Evolutionary conservation across 2,113 vertebrate species (phyloP), one percentile per base, ranked within the genome.

Genomic region (Trogon melanurus): DNA sequence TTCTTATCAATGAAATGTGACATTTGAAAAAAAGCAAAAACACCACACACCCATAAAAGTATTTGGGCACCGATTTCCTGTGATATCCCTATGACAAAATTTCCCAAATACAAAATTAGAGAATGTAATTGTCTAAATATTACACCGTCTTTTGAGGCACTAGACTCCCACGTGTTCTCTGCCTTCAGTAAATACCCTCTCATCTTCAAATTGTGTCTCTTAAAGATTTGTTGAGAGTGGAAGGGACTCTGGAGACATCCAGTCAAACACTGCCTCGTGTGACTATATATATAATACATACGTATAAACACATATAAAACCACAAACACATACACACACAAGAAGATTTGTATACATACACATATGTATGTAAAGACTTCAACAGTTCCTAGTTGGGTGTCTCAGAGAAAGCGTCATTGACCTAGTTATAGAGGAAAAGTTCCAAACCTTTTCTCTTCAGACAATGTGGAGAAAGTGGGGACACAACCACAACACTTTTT

Each of bases 401-500:
- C 36, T 50, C 23, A 72, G 12, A 85, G 50, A 60, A 91, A 81
- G 69, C 13, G 8, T 10, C 2, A 0, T 58, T 47, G 41, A 65
- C 3, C 60, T n/a, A 20, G 29, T 15, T 79, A 9, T 8, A 54
- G 20, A 66, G 34, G 54, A 51, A 23, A 79, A 76, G 12, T 54
- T 72, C 27, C 20, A 76, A 50, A 26, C 8, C 26, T 73, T 30
- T 66, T 32, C 61, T 57, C 20, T 70, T 82, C 44, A 65, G 47
- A 58, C 1, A 3, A 36, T 1, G 0, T 3, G 4, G 6, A 10
- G 47, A 50, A 22, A 1, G 2, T 27, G 20, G 30, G 36, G 20
- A 74, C 32, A 69, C 1, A 53, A 32, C 23, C 34, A 71, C 4
- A 26, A 1, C 4, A 27, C 1, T 1, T 26, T 79, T 66, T 70